These are phyloP conservation scores for Cantharis flavilabris DNA, from an alignment of 2,888 invertebrate genomes.

Conservation along the genomic window DNA sequence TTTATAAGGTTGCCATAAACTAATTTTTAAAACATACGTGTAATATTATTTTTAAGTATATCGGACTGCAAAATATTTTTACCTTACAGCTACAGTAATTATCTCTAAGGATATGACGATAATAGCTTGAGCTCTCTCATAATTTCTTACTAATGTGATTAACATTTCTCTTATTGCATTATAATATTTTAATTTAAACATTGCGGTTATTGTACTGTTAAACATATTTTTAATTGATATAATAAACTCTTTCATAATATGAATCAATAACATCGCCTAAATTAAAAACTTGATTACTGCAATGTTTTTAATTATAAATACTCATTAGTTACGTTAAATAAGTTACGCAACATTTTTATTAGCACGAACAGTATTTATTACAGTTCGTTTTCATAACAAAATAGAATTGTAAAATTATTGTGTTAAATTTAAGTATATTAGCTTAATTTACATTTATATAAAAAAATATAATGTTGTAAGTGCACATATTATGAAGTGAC, in stretches of 20 bases:
- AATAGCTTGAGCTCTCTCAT: neutral
- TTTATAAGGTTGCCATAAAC: neutral
- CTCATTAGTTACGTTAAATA: neutral
- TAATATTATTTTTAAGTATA: neutral
- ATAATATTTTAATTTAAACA: neutral
- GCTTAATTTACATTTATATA: neutral
- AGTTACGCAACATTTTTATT: neutral
- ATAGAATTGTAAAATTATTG: neutral
- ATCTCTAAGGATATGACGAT: neutral
- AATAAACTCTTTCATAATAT: neutral
- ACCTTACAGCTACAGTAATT: neutral
- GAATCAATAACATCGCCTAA: neutral
- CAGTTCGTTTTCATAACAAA: neutral
- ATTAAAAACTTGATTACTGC: neutral
- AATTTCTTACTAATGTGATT: neutral
- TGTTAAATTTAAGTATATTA: neutral
- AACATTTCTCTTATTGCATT: neutral
- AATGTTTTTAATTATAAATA: neutral
- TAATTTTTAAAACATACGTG: neutral
- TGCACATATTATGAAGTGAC: neutral
- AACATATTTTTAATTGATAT: neutral
- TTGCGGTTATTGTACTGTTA: neutral
- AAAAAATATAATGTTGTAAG: neutral
- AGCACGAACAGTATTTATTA: neutral
- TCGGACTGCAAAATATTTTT: neutral